Base-by-base conservation (phyloP, 1,140 invertebrate species). In the Drosophila ambigua region DNA sequence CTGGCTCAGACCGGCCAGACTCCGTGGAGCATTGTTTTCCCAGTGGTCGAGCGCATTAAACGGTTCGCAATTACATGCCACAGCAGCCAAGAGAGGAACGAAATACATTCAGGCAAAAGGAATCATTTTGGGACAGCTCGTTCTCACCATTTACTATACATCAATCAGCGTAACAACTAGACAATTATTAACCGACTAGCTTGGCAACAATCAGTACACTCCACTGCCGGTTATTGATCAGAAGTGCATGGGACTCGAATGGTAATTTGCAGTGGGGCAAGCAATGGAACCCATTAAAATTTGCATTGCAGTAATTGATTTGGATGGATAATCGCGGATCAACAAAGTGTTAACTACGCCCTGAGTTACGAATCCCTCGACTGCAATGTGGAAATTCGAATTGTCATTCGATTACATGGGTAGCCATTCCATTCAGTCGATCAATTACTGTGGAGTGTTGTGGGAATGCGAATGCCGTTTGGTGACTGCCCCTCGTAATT, bases 1-100 rank as follows among this genome's bases (percentile, higher is more conserved):
- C 41, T 51, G 67, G 43, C 13, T 41, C 45, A 66, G 55, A 51
- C 63, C 26, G 50, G 9, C 41, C 66, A 64, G 57, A 57, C 55
- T 46, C 51, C 41, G 13, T 64, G 65, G 39, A 45, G 20, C 58
- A 67, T 58, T 76, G 59, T 84, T 79, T 58, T 43, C 15, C 45
- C 62, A 71, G 61, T 71, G 62, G 48, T 75, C 31, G 45, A 35
- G 45, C 16, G 55, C 77, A 85, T 85, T 80, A 71, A 85, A 77
- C 58, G 73, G 60, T 46, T 60, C 15, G 55, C 68, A 80, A 84
- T 85, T 77, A 73, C 62, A 79, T 60, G 76, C 52, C 68, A 64
- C 35, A 64, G 58, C 31, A 53, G 41, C 35, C 41, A 57, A 31
- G 11, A 23, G 16, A 26, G 44, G n/a, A 9, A 5, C 8, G 8